Evolutionary conservation across 2,888 invertebrate species (phyloP).

Genomic region (Andrena bicolor): DNA sequence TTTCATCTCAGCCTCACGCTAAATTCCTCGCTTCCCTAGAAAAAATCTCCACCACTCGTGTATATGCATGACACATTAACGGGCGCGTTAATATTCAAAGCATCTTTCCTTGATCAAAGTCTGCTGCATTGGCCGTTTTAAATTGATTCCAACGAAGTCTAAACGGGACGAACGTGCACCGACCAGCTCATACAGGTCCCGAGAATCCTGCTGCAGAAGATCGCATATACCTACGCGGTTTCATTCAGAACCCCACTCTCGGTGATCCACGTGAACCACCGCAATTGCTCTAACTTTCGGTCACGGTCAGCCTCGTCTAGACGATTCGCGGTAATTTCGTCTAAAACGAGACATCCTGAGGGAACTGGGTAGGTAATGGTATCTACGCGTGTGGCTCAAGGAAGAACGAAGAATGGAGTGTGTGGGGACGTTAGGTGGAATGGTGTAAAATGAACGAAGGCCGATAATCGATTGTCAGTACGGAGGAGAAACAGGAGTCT

Average conservation of each 20-base stretch:
- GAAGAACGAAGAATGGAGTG: neutral
- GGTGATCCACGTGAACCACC: neutral
- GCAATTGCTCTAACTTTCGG: neutral
- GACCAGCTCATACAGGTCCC: neutral
- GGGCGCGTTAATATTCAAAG: neutral
- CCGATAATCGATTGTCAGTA: conserved; percentile 49
- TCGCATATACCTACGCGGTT: neutral
- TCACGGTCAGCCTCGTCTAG: neutral
- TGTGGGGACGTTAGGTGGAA: neutral
- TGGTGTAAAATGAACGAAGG: conserved; percentile 26
- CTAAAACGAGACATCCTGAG: neutral
- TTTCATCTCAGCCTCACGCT: too few species aligned
- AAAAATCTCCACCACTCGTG: too few species aligned
- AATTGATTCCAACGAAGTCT: conserved; percentile 17
- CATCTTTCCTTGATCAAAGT: conserved; percentile 2
- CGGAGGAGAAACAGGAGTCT: conserved; percentile 50
- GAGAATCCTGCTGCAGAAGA: neutral
- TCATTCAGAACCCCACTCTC: too few species aligned
- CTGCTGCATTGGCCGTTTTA: conserved; percentile 10
- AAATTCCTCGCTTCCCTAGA: too few species aligned
- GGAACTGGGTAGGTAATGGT: neutral
- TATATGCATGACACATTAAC: neutral
- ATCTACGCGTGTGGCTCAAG: too few species aligned
- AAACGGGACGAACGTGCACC: neutral
- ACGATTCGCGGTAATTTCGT: neutral